Conservation (phyloP, 2,797 vertebrate genomes). For the Capromys pilorides region DNA sequence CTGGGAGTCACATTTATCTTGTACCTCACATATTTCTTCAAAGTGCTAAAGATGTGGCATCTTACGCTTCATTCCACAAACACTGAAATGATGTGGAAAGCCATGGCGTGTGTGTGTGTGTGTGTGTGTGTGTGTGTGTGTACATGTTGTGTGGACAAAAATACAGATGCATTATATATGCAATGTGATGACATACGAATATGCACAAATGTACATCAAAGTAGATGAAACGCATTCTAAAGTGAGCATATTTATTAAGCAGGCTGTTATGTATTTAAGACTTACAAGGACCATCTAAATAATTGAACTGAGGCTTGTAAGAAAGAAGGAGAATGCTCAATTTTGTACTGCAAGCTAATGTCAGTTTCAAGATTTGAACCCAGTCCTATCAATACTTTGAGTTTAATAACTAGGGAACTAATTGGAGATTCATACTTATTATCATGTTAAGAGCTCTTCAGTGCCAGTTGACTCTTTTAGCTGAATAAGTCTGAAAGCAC, state of each 20-base stretch:
- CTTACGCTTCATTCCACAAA: constrained; percentile 23
- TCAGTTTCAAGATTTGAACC: neutral
- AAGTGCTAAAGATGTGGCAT: constrained; percentile 2
- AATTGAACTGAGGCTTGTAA: neutral
- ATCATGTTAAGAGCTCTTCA: neutral
- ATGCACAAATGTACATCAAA: neutral
- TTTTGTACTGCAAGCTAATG: neutral
- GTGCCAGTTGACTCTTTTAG: neutral
- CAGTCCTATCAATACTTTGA: neutral
- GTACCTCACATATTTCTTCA: neutral
- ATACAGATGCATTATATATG: neutral
- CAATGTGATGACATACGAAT: neutral
- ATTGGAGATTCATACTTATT: neutral
- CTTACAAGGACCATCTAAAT: neutral
- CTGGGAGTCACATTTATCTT: neutral
- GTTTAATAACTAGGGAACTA: neutral
- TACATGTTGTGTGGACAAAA: neutral
- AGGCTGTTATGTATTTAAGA: constrained; percentile 36
- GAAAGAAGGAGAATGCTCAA: neutral
- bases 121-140: neutral
- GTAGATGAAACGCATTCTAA: constrained; percentile 4
- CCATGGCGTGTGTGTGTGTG: neutral
- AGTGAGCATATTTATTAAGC: constrained; percentile 17
- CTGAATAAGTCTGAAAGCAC: neutral
- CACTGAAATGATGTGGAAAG: neutral